Base-by-base conservation (phyloP, 2,113 vertebrate genomes). In the Nothoprocta perdicaria region DNA sequence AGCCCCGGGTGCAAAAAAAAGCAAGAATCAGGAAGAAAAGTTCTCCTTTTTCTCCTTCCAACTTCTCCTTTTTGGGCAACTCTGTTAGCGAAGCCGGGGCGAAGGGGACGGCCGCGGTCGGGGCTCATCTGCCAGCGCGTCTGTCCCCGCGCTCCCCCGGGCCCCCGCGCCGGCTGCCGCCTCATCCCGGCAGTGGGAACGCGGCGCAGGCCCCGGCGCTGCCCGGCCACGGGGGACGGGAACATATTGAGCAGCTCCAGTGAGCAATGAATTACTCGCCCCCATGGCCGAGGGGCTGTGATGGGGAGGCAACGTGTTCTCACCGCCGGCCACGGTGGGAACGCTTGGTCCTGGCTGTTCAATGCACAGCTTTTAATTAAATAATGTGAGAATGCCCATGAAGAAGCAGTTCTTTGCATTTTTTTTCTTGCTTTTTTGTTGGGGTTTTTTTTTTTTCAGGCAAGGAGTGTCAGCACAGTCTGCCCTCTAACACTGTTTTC, bases 181-280 rank as follows among this genome's bases (percentile, higher is more conserved):
- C 88, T 94, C 95, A 96, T 89, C 96, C 80, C 0, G 40, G 62
- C 9, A 6, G n/a, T 95, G 93, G 92, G 96, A 97, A 96, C 2
- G 9, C 15, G 27, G 1, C 60, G 68, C 75, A 4, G 48, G 87
- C 75, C 73, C 57, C 38, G 31, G 52, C 40, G 76, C 71, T 38
- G n/a, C 53, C 60, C 40, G 35, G 35, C 31, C 67, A 40, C 40
- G 38, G 3, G 38, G 78, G 43, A 88, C 38, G 55, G 40, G 22
- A 46, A 71, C 43, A 0, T 61, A 68, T 23, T 14, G 24, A 87
- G 81, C 75, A 68, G 72, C 89, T 90, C 94, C 88, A 43, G 89
- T 76, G 80, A 93, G 92, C 88, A 84, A 80, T 94, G 86, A 96
- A 93, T 95, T 93, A 88, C 46, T 58, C 46, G 40, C 84, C 95